Base-by-base conservation (phyloP, 2,888 invertebrate genomes). In the Merodon equestris region DNA sequence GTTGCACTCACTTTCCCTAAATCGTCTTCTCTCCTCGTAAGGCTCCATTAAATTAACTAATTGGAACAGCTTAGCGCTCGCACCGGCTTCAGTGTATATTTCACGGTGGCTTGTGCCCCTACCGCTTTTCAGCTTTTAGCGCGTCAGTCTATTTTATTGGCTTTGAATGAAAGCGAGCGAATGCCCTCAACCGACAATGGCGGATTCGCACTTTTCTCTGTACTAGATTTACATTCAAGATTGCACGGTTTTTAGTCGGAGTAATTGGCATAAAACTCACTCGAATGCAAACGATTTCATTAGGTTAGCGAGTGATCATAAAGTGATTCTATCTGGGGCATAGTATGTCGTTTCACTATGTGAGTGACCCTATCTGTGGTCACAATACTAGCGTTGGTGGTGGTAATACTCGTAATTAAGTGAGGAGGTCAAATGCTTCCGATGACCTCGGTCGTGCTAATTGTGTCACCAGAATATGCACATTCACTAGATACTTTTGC, bases 11-110 rank as follows among this genome's bases (percentile, higher is more conserved):
- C 47, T 77, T 72, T 60, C 19, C 18, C 10, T 10, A 58, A 60
- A 51, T 47, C 50, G 45, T 64, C 9, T 27, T 7, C 7, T 27
- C 2, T 27, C 38, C 56, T 19, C 12, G 47, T 13, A 36, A 56
- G 12, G 53, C 63, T 72, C 61, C 48, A 73, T 67, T 73, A 67
- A 77, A 73, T 77, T 63, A 77, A 63, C 67, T 68, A 73, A 77
- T 73, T 77, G 73, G 17, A 53, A 63, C 67, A 57, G 67, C 42
- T 77, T 67, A 73, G 47, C 44, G 67, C 51, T 67, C 53, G 56
- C 61, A 57, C 56, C 54, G 57, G 40, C 56, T 58, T 42, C 7
- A 70, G 74, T 75, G 58, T 58, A 75, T 61, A 54, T 67, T 77
- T 77, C 63, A 73, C 57, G 77, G 67, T 67, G 67, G 57, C 56